Percentiles rank a stretch among this genome's conserved stretches.
Evolutionary conservation across 2,888 invertebrate species (phyloP).

Genomic region (Eupithecia subfuscata): DNA sequence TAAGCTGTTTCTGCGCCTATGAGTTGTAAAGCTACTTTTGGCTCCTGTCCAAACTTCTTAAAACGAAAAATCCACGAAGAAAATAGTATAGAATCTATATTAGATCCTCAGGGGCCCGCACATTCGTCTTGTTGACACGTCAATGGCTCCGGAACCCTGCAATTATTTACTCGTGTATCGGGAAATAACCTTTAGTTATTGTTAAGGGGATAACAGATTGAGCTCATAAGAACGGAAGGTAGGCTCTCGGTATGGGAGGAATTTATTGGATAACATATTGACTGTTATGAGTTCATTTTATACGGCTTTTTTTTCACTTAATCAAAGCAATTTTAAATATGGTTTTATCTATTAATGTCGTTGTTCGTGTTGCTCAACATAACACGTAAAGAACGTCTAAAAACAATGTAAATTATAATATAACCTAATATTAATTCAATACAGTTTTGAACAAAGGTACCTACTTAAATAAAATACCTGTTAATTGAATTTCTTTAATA

Average conservation of each 20-base stretch:
- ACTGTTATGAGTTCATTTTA: not conserved
- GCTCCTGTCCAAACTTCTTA: constrained; percentile 1
- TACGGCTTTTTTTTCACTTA: not conserved
- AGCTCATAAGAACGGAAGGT: constrained; percentile 6
- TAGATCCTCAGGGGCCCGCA: constrained; percentile 37
- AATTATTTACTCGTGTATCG: constrained; percentile 58
- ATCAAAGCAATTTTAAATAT: too few species aligned
- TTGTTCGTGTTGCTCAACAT: too few species aligned
- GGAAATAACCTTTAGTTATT: constrained; percentile 37
- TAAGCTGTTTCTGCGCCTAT: constrained; percentile 13
- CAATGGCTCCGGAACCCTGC: constrained; percentile 51
- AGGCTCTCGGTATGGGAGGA: constrained; percentile 2
- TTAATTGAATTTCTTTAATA: too few species aligned
- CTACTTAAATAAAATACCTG: too few species aligned
- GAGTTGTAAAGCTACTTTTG: constrained; percentile 19
- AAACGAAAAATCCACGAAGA: constrained; percentile 23
- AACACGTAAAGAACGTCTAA: too few species aligned
- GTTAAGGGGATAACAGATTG: constrained; percentile 31
- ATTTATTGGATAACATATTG: constrained; percentile 5
- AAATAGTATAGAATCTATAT: constrained; percentile 31
- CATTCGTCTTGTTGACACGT: constrained; percentile 68
- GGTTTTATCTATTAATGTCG: too few species aligned
- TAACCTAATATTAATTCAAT: too few species aligned
- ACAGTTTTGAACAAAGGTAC: not conserved
- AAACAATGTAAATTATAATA: too few species aligned